phyloP scores from a whole-genome alignment of 2,888 invertebrate genomes.

The Sminthurinus aureus region DNA sequence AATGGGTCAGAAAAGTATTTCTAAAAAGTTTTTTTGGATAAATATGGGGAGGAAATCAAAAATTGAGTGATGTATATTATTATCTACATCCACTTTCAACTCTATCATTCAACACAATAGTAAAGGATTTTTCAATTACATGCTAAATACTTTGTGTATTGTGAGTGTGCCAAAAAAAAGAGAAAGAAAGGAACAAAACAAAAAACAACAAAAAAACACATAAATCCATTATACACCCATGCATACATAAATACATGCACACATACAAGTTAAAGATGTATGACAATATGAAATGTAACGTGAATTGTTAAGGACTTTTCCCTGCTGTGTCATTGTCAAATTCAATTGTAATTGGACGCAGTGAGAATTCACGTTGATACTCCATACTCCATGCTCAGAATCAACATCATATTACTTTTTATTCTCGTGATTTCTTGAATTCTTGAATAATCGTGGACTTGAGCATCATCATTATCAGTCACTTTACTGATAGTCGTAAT shows the following conservation, averaged over 20 bases:
- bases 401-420: background rate
- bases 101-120: constrained; percentile 29
- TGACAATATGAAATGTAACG: constrained; percentile 5
- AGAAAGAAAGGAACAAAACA: constrained; percentile 35
- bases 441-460: no score
- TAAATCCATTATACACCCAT: no score
- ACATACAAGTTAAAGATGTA: background rate
- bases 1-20: no score
- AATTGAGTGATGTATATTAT: constrained; percentile 7
- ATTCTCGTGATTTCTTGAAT: background rate
- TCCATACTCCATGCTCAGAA: background rate
- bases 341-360: constrained; percentile 13
- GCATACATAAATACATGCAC: no score
- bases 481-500: no score
- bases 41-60: background rate
- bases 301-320: constrained; percentile 11
- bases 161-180: constrained; percentile 34
- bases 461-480: no score
- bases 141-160: constrained; percentile 3
- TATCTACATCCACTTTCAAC: constrained; percentile 27
- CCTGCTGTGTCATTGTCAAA: constrained; percentile 26
- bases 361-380: background rate
- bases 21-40: background rate
- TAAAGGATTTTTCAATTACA: constrained; percentile 28
- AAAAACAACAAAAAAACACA: background rate